Percentiles rank a stretch among this genome's conserved stretches.
phyloP scores from a whole-genome alignment of 2,797 vertebrate species.

The Tokudaia muenninki region DNA sequence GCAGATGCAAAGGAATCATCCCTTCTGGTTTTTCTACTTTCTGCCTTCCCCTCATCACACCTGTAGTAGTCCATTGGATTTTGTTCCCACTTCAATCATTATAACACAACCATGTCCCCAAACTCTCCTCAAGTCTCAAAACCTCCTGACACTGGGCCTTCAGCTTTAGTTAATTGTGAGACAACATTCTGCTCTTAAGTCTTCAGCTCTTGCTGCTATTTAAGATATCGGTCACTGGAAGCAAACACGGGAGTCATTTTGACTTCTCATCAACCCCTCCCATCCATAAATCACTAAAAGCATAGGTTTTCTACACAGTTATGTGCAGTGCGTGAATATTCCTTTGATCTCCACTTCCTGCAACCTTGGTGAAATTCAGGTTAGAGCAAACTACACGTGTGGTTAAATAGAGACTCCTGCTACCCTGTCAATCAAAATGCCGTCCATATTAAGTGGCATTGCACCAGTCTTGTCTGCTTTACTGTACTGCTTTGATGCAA shows the following conservation, averaged over 20 bases:
- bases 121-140: neutral
- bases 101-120: neutral
- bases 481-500: neutral
- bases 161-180: neutral
- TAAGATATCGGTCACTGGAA: constrained; percentile 21
- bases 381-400: neutral
- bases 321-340: neutral
- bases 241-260: constrained; percentile 30
- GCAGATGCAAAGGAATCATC: constrained; percentile 7
- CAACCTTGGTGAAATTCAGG: neutral
- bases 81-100: neutral
- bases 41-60: neutral
- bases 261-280: neutral
- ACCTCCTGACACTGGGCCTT: neutral
- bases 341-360: neutral
- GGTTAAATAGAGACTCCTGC: neutral
- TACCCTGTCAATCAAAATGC: neutral
- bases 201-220: neutral
- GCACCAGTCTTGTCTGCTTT: neutral
- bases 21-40: constrained; percentile 21
- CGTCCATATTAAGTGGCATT: neutral
- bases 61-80: neutral
- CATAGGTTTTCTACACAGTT: neutral
- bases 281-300: neutral
- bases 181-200: neutral